These are phyloP conservation scores for Cryptocephalus primarius DNA, from an alignment of 2,888 invertebrate species.

Conservation along the genomic window DNA sequence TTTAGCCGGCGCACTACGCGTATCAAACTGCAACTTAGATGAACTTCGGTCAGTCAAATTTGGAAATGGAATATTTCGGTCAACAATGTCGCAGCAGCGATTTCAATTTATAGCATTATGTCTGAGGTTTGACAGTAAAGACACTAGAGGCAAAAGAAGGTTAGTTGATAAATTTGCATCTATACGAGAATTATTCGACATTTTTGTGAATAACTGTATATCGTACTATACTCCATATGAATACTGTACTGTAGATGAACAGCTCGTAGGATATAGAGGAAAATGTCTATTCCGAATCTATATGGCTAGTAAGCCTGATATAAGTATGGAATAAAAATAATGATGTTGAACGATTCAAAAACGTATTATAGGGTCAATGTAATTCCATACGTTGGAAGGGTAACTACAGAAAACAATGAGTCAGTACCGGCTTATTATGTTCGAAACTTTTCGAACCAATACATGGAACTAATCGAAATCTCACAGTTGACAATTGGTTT, in stretches of 20 bases:
- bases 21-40: not conserved
- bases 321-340: constrained; percentile 10
- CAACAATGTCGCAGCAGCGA: too few relatives aligned
- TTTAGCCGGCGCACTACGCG: not conserved
- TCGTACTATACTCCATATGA: constrained; percentile 9
- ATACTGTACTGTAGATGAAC: constrained; percentile 13
- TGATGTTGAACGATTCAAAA: constrained; percentile 9
- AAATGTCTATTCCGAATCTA: constrained; percentile 11
- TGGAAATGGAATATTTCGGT: too few relatives aligned
- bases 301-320: constrained; percentile 11
- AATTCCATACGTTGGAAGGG: constrained; percentile 13
- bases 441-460: constrained; percentile 6
- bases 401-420: constrained; percentile 6
- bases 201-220: constrained; percentile 8
- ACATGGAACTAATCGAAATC: constrained; percentile 7
- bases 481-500: constrained; percentile 13
- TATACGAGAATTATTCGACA: constrained; percentile 8
- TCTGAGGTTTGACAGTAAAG: not conserved
- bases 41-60: not conserved
- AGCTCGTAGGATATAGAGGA: constrained; percentile 11
- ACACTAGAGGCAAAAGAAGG: constrained; percentile 4
- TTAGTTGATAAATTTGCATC: constrained; percentile 9
- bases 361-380: constrained; percentile 13
- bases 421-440: constrained; percentile 7
- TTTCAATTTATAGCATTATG: too few relatives aligned